Evolutionary conservation across 2,797 vertebrate genomes (phyloP).

Genomic region (Dermochelys coriacea): DNA sequence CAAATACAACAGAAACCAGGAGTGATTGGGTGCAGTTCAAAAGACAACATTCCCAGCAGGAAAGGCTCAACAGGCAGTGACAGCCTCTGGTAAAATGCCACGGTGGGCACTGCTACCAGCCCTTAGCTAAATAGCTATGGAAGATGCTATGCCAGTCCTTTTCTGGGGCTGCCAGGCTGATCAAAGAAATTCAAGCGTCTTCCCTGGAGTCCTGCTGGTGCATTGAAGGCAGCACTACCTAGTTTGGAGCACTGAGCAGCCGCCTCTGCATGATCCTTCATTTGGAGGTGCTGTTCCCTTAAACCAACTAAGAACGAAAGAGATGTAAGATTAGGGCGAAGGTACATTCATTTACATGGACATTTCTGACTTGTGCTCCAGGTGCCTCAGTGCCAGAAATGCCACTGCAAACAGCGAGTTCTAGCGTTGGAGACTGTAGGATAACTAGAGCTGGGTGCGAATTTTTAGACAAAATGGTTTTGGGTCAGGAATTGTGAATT

Average conservation of each 20-base stretch:
- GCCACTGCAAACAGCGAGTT: background rate
- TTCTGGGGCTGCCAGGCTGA: background rate
- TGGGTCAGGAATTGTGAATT: no score
- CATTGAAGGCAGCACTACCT: background rate
- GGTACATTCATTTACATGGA: background rate
- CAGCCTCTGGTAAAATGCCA: background rate
- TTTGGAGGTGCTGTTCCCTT: background rate
- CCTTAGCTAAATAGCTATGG: background rate
- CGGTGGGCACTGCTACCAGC: background rate
- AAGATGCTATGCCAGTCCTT: background rate
- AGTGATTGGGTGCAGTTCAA: background rate
- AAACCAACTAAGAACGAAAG: background rate
- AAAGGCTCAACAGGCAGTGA: background rate
- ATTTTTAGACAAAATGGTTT: no score
- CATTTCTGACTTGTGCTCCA: background rate
- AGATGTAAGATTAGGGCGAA: background rate
- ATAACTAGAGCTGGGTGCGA: no score
- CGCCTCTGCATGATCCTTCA: background rate
- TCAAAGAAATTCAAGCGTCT: background rate
- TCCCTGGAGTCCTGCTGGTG: background rate
- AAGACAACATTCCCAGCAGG: background rate
- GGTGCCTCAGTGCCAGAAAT: background rate
- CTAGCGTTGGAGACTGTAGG: background rate
- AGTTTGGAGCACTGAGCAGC: background rate
- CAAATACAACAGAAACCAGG: background rate